Evolutionary conservation across 2,888 invertebrate genomes (phyloP).

Genomic region (Disparrhopalites patrizii): DNA sequence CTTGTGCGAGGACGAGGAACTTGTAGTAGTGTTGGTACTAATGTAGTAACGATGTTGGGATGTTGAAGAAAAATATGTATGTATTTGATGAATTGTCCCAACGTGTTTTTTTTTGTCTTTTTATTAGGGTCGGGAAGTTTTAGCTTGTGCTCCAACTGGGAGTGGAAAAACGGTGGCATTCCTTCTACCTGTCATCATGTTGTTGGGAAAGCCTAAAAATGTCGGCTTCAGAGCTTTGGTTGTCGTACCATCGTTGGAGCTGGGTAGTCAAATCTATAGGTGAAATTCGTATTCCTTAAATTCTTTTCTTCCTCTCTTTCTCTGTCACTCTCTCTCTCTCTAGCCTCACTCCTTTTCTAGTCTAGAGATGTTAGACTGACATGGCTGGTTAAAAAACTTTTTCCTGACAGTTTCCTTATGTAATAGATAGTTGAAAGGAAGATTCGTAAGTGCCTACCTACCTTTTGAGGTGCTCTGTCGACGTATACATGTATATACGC

Average conservation of each 20-base stretch:
- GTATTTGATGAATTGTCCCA: not conserved
- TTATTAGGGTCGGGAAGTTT: conserved; percentile 67
- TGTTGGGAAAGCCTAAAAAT: conserved; percentile 64
- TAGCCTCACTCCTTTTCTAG: not conserved
- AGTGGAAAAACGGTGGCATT: conserved; percentile 97
- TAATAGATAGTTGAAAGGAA: no score
- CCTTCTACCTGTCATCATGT: conserved; percentile 78
- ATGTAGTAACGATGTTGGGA: no score
- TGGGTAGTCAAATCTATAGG: conserved; percentile 81
- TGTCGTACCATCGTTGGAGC: conserved; percentile 87
- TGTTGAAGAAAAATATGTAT: not conserved
- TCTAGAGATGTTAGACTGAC: no score
- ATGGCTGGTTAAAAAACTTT: no score
- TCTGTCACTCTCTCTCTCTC: conserved; percentile 1
- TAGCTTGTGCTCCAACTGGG: conserved; percentile 96
- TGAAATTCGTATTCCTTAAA: conserved; percentile 13
- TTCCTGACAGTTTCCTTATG: no score
- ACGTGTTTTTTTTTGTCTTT: not conserved
- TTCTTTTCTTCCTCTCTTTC: not conserved
- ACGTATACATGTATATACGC: no score
- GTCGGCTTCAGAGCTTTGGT: conserved; percentile 81
- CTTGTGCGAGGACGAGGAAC: conserved; percentile 1
- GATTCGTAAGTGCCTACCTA: no score
- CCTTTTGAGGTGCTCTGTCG: no score
- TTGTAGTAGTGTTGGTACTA: not conserved